Base-by-base conservation (phyloP, 1,140 invertebrate genomes). In the Drosophila bifasciata region DNA sequence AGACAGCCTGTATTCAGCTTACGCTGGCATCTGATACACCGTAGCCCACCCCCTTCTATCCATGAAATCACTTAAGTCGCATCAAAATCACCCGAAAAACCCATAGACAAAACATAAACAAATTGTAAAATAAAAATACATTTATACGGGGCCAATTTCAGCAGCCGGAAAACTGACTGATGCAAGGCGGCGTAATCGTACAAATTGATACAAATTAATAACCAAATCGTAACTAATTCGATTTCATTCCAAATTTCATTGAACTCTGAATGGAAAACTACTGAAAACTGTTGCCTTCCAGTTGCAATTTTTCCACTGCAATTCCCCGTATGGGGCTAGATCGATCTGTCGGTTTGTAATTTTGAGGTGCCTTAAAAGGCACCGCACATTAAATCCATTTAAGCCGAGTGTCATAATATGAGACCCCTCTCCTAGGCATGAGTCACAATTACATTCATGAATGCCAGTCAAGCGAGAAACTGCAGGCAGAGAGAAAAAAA, bases 111-210 rank as follows among this genome's bases (percentile, higher is more conserved):
- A 71, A 52, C 63, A 72, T 77, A 72, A 76, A 81, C 67, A 77
- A 77, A 67, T 76, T 69, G 57, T 62, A 77, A 77, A 81, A 62
- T 62, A 77, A 77, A 81, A 62, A 83, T 76, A 72, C 70, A 69
- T 59, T 36, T 36, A n/a, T 63, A 50, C 9, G 11, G 3, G 49
- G 5, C n/a, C n/a, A 56, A 45, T 28, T 17, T n/a, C 1, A 23
- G n/a, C 23, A 13, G 5, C 45, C 16, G 28, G 8, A 28, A 16
- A 15, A 32, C 23, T 68, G 36, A 63, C 67, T 56, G 41, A 48
- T 16, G 23, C 13, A 36, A 6, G 7, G 43, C 16, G 62, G 36
- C 43, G 43, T 16, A 52, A 61, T 53, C 39, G 0, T 25, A 46
- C 44, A 46, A 55, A 68, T 68, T 67, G 21, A 28, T 5, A 9